Percentiles rank a stretch among this genome's conserved stretches.
Evolutionary conservation across 2,888 invertebrate species (phyloP).

Genomic region (Calliphora vomitoria): DNA sequence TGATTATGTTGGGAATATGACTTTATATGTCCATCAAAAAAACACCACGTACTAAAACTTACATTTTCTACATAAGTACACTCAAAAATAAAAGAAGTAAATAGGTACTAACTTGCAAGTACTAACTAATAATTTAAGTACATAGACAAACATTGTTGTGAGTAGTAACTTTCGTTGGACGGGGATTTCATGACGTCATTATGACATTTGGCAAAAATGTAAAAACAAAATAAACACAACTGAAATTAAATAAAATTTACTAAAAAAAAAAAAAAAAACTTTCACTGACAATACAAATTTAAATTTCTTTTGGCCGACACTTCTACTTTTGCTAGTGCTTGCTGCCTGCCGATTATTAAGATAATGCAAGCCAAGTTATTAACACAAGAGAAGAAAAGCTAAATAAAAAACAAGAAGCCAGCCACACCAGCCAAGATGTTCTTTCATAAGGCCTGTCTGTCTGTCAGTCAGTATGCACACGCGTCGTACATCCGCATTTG

Average conservation of each 20-base stretch:
- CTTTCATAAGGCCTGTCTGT: neutral
- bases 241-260: conserved; percentile 9
- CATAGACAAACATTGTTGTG: conserved; percentile 10
- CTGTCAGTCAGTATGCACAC: conserved; percentile 3
- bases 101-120: conserved; percentile 8
- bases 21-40: neutral
- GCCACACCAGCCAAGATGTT: conserved; percentile 18
- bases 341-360: conserved; percentile 18
- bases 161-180: conserved; percentile 61
- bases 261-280: conserved; percentile 51
- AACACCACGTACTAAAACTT: conserved; percentile 30
- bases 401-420: neutral
- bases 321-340: conserved; percentile 48
- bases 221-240: conserved; percentile 2
- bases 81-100: neutral
- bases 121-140: conserved; percentile 38
- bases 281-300: conserved; percentile 66
- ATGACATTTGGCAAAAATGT: conserved; percentile 53
- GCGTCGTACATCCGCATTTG: conserved; percentile 36
- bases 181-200: conserved; percentile 60
- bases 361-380: conserved; percentile 36
- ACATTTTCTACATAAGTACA: neutral
- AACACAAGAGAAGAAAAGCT: neutral
- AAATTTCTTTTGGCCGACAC: conserved; percentile 70
- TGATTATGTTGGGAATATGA: conserved; percentile 12